These are phyloP conservation scores for Gandaritis pyraliata DNA, from an alignment of 2,888 invertebrate species.

Conservation along the genomic window DNA sequence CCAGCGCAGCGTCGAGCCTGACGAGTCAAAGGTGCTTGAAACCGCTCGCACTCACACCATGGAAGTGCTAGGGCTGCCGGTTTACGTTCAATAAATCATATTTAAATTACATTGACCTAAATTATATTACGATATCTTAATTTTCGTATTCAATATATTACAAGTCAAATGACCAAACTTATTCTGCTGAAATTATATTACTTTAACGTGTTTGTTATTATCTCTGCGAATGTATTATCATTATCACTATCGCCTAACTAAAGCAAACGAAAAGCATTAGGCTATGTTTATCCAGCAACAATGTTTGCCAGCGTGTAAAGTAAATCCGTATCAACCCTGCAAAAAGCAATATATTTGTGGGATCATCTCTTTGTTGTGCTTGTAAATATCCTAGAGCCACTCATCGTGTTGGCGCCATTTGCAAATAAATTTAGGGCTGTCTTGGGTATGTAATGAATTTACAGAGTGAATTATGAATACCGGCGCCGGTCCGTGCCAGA, in stretches of 20 bases:
- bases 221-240: constrained; percentile 6
- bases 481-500: constrained; percentile 72
- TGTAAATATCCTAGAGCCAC: constrained; percentile 71
- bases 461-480: constrained; percentile 76
- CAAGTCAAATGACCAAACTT: neutral
- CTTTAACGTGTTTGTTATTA: neutral
- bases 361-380: constrained; percentile 62
- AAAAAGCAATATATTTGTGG: constrained; percentile 33
- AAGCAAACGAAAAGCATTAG: constrained; percentile 9
- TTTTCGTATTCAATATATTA: neutral
- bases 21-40: constrained; percentile 71
- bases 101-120: neutral
- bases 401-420: constrained; percentile 78
- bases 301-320: constrained; percentile 20
- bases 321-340: constrained; percentile 31
- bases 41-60: constrained; percentile 49
- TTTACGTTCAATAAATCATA: neutral
- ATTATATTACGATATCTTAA: too few relatives aligned
- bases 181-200: neutral
- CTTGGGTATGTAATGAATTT: constrained; percentile 78
- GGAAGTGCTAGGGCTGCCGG: constrained; percentile 47
- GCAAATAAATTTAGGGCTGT: constrained; percentile 82
- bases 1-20: constrained; percentile 51
- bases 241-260: constrained; percentile 3
- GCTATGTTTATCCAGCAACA: constrained; percentile 1